Conservation (phyloP, 2,113 vertebrate genomes). For the Rynchops niger region DNA sequence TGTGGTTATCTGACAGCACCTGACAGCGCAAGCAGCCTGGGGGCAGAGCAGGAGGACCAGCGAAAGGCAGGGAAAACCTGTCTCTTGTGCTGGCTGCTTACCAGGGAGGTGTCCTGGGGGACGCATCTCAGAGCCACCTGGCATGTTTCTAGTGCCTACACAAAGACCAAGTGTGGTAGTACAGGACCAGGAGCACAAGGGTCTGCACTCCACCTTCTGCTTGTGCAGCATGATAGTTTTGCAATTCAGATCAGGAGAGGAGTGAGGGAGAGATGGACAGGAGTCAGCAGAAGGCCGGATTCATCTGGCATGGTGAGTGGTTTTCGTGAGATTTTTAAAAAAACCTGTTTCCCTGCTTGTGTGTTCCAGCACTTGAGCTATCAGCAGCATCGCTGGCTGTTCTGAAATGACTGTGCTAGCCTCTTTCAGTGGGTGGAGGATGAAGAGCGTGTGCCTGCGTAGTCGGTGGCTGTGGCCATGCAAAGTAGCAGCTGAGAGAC, state of each 20-base stretch:
- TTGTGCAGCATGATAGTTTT: not conserved
- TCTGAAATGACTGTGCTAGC: not conserved
- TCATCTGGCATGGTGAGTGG: not conserved
- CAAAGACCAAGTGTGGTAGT: too few relatives aligned
- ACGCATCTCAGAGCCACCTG: not conserved
- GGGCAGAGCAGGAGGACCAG: not conserved
- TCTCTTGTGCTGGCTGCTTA: not conserved
- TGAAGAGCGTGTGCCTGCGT: not conserved
- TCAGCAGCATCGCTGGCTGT: not conserved
- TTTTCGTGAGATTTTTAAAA: not conserved
- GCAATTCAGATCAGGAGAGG: not conserved
- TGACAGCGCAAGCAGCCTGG: not conserved
- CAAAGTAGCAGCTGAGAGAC: not conserved
- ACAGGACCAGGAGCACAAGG: not conserved
- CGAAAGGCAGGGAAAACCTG: not conserved
- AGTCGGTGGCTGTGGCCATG: not conserved
- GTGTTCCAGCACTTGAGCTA: not conserved
- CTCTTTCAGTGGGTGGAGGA: not conserved
- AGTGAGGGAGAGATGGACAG: not conserved
- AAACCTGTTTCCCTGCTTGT: not conserved
- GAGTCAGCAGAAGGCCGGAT: not conserved
- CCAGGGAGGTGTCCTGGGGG: accelerated
- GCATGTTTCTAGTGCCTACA: accelerated
- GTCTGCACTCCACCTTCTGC: not conserved
- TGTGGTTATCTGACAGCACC: too few relatives aligned